Base-by-base conservation (phyloP, 2,888 invertebrate genomes). In the Aporophyla nigra region DNA sequence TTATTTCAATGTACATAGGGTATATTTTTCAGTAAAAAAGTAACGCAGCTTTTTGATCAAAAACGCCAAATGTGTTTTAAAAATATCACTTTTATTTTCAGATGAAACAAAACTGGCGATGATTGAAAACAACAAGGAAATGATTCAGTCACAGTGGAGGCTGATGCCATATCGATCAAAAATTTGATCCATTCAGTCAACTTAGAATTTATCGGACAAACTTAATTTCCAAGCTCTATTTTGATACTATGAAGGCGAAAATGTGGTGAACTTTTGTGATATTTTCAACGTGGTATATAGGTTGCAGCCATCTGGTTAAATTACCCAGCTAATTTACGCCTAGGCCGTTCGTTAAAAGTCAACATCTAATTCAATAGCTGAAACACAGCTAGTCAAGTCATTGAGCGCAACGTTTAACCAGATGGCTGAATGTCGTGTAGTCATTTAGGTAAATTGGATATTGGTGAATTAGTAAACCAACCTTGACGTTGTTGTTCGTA, bases 141-240 rank as follows among this genome's bases (percentile, higher is more conserved):
- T 92, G 71, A 93, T 97, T 40, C 95, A 95, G 73, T 94, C 96
- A 10, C 96, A 97, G 58, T 97, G 97, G 97, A 92, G 96, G 69
- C 91, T 97, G 19, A 89, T 96, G 82, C 96, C 96, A 1, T 96
- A 96, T 76, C 86, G 96, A 70, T 96, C 96, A 0, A 96, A 96
- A 83, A 96, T 96, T 87, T 96, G 89, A 85, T 54, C 19, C 14
- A n/a, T 27, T 9, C 0, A 27, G 10, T 4, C 21, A 27, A 27
- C n/a, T 76, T 59, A 76, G 33, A 2, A 43, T 12, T n/a, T 33
- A 68, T 49, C 12, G 33, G 40, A 54, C 10, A 49, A 33, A 74
- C 46, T 27, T 53, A 46, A 43, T 77, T n/a, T 71, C 56, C 43
- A 63, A 71, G 16, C 33, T 63, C n/a, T 76, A 40, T 58, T 70